Evolutionary conservation across 2,888 invertebrate genomes (phyloP), one percentile per base, ranked within the genome.

Genomic region (Andrena fulva): DNA sequence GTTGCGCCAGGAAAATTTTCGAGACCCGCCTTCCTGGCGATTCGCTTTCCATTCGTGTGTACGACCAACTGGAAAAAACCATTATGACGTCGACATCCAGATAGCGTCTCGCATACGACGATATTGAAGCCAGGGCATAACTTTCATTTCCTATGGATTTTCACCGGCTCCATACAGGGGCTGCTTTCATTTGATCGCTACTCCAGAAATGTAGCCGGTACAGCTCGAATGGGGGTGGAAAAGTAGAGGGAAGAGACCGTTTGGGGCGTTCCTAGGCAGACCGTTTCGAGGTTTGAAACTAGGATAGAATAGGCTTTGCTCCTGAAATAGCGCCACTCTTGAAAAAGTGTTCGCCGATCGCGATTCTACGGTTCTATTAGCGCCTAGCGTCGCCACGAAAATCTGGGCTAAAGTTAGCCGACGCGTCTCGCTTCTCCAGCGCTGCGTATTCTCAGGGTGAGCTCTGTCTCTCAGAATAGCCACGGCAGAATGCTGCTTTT

Each of bases 361-460:
- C 66, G 71, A 54, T 70, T 82, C 77, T 74, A 63, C 27, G 73
- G 42, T 77, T 67, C 77, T 84, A 72, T 81, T 77, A 73, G 67
- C 69, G 71, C 54, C 63, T 24, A 82, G 50, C 67, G 59, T 71
- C 77, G 82, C 56, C 70, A 56, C 75, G 83, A 75, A 84, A 59
- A 59, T 68, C 54, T 69, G 78, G 42, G 82, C 91, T 93, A 93
- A 90, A 92, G 91, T 93, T 93, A 93, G 92, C 79, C 73, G 79
- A 79, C 67, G 84, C 89, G 90, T 86, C 90, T 92, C 90, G 89
- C 90, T 92, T 91, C 91, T 93, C 93, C 93, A 93, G 93, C 87
- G 89, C 88, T 89, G 91, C 92, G 93, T 92, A 92, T 92, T 92
- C 92, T 92, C 91, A 88, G 89, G 90, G 85, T 81, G 86, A 85